Percentiles rank a stretch among this genome's conserved stretches.
Evolutionary conservation across 2,113 vertebrate species (phyloP).

Genomic region (Hiodon alosoides): DNA sequence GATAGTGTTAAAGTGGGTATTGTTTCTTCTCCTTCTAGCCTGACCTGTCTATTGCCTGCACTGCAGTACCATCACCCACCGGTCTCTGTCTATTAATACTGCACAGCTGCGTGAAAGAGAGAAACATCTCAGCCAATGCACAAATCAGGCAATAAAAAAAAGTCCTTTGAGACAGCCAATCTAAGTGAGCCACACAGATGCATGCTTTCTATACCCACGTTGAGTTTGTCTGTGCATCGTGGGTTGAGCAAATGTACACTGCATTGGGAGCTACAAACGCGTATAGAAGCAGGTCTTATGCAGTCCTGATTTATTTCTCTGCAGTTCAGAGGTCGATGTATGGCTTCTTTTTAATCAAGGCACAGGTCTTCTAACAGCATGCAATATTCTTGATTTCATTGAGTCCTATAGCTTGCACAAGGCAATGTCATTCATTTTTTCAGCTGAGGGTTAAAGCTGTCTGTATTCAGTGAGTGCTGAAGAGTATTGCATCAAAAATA

Average conservation of each 20-base stretch:
- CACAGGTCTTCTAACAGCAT: slow-evolving; percentile 23
- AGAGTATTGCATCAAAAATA: slow-evolving; percentile 20
- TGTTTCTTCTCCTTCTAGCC: background rate
- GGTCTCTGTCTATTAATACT: no score
- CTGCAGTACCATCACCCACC: background rate
- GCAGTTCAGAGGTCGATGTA: slow-evolving; percentile 20
- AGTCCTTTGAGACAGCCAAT: background rate
- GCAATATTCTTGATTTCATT: slow-evolving; percentile 10
- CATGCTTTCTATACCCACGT: background rate
- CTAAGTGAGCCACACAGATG: background rate
- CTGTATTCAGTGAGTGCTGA: slow-evolving; percentile 43
- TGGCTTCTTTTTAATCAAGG: slow-evolving; percentile 1
- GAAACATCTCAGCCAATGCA: slow-evolving; percentile 3
- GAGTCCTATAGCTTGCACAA: background rate
- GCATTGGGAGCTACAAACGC: background rate
- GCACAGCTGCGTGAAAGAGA: background rate
- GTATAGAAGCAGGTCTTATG: background rate
- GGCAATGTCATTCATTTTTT: slow-evolving; percentile 2
- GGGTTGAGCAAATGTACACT: background rate
- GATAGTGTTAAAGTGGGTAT: background rate
- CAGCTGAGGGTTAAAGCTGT: slow-evolving; percentile 39
- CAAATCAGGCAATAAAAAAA: background rate
- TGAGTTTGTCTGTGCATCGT: background rate
- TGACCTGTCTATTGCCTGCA: background rate
- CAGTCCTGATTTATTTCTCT: slow-evolving; percentile 26